Conservation (phyloP, 1,140 invertebrate genomes). For the Panulirus ornatus region DNA sequence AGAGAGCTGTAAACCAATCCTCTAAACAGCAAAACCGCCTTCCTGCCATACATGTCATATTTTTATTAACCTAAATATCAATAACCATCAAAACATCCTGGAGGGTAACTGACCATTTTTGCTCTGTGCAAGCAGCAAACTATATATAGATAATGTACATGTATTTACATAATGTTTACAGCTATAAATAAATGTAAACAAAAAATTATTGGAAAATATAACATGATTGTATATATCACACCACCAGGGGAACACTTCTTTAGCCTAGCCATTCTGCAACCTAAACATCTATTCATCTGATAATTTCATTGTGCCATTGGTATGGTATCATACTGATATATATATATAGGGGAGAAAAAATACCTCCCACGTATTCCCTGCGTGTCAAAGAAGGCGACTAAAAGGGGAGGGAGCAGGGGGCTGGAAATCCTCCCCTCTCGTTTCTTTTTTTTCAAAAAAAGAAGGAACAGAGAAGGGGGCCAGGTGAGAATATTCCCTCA, state of each 20-base stretch:
- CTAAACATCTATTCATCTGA: too few species aligned
- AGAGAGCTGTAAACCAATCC: not conserved
- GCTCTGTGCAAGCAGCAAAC: not conserved
- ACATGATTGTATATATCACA: too few species aligned
- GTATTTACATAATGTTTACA: constrained; percentile 4
- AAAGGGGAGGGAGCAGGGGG: too few species aligned
- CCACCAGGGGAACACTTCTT: too few species aligned
- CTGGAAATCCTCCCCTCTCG: too few species aligned
- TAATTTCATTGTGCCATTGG: not conserved
- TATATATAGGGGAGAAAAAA: too few species aligned
- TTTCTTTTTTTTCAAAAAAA: too few species aligned
- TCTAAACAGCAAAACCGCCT: not conserved
- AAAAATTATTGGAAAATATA: not conserved
- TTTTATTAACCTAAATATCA: not conserved
- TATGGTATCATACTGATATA: not conserved
- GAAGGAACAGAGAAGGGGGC: too few species aligned
- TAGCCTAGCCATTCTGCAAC: too few species aligned
- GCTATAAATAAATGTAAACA: constrained; percentile 11
- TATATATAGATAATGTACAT: not conserved
- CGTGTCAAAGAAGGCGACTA: too few species aligned
- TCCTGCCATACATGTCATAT: not conserved
- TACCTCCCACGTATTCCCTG: too few species aligned
- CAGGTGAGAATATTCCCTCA: too few species aligned
- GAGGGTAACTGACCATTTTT: not conserved
- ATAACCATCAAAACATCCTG: not conserved